Evolutionary conservation across 2,797 vertebrate genomes (phyloP), one percentile per base, ranked within the genome.

Genomic region (Paramormyrops hopkinsi): DNA sequence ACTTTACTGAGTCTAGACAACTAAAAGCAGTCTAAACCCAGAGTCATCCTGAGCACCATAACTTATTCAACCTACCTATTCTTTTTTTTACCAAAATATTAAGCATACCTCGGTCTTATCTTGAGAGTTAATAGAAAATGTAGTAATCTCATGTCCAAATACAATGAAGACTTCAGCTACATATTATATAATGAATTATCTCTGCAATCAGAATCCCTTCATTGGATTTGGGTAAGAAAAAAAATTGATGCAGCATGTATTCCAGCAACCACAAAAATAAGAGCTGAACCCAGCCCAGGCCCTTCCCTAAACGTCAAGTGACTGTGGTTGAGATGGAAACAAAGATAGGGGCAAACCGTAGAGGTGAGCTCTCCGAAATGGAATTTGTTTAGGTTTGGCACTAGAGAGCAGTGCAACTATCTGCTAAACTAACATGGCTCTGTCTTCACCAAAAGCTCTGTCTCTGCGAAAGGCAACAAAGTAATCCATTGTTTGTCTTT

Each of bases 381-480:
- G 96, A 96, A 96, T 96, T 95, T 95, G 94, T 96, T 96, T 95
- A 94, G 93, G 91, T 95, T 96, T 96, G 95, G 95, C 95, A 94
- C 93, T 53, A 56, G 91, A 93, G 94, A 94, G 91, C 48, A 91
- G 94, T 95, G 95, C 94, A 95, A 94, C 96, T 95, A 95, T 96
- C 95, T 94, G 90, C 92, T 94, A 95, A 95, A 95, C 93, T 92
- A 96, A 95, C 95, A 96, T 91, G 93, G 89, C 91, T 92, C 92
- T 94, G 93, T 95, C 92, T 93, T 93, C 91, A 88, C 92, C 89
- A 89, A 90, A 92, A 93, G 93, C 92, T 88, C 85, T 91, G 91
- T 91, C 91, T 92, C 91, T 79, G 88, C 93, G 89, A 93, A 91
- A 90, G 79, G 83, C 91, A 94, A 94, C 94, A 94, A 93, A 95